Percentiles rank a stretch among this genome's conserved stretches.
Conservation (phyloP, 2,888 invertebrate species). For the Cheilosia soror region DNA sequence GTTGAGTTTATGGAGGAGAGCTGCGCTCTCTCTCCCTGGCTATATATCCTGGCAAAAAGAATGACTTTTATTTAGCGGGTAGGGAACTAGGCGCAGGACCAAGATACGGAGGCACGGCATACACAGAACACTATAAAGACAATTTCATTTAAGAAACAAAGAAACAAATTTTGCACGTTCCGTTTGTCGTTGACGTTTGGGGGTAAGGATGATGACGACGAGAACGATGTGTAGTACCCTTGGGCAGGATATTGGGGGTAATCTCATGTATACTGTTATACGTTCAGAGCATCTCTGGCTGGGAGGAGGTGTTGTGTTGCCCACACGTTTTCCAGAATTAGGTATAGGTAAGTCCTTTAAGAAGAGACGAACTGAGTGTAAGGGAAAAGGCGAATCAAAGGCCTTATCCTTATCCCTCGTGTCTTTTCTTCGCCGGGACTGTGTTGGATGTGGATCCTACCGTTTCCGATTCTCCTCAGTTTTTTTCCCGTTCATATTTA, state of each 20-base stretch:
- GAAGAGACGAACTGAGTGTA: not conserved
- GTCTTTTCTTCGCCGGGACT: not conserved
- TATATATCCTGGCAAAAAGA: slow-evolving; percentile 32
- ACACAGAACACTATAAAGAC: slow-evolving; percentile 32
- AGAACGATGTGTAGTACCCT: slow-evolving; percentile 34
- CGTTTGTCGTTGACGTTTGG: slow-evolving; percentile 46
- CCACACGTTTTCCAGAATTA: slow-evolving; percentile 20
- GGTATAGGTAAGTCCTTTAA: not conserved
- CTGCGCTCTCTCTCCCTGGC: not conserved
- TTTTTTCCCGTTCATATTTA: slow-evolving; percentile 38
- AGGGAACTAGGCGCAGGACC: slow-evolving; percentile 46
- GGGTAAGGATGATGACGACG: slow-evolving; percentile 27
- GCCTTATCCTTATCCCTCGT: slow-evolving; percentile 4
- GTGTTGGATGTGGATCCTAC: slow-evolving; percentile 19
- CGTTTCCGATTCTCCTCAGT: slow-evolving; percentile 29
- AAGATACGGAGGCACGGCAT: not conserved
- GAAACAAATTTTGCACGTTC: slow-evolving; percentile 56
- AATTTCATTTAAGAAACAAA: slow-evolving; percentile 60
- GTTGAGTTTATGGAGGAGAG: slow-evolving; percentile 59
- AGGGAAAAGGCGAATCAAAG: not conserved
- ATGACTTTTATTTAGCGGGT: slow-evolving; percentile 66
- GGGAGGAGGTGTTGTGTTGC: slow-evolving; percentile 3
- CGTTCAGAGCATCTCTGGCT: slow-evolving; percentile 4
- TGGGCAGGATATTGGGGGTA: slow-evolving; percentile 43
- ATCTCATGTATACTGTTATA: slow-evolving; percentile 31